Conservation (phyloP, 2,113 vertebrate genomes). For the Budorcas taxicolor region DNA sequence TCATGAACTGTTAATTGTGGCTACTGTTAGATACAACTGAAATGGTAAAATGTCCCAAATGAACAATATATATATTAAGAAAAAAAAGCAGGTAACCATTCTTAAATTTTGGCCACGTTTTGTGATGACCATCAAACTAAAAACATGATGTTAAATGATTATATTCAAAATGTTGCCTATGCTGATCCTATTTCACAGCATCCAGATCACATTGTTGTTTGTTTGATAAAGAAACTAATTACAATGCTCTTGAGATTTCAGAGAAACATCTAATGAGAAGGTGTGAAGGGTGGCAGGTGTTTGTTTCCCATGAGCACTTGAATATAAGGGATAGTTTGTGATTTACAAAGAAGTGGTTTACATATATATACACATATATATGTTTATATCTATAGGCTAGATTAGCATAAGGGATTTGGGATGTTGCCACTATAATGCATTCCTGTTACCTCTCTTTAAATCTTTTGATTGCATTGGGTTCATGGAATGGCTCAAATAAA, state of each 20-base stretch:
- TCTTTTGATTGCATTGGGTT: neutral
- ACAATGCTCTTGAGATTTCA: constrained; percentile 60
- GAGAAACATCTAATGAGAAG: constrained; percentile 58
- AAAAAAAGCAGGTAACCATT: neutral
- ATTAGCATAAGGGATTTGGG: neutral
- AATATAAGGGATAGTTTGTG: neutral
- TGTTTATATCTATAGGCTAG: neutral
- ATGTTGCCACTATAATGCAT: neutral
- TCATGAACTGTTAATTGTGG: constrained; percentile 31
- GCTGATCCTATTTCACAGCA: constrained; percentile 42
- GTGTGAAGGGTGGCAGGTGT: constrained; percentile 36
- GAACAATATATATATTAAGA: neutral
- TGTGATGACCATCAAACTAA: neutral
- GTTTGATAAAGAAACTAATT: constrained; percentile 68
- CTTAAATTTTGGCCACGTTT: neutral
- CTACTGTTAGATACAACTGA: constrained; percentile 27
- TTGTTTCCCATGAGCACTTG: constrained; percentile 42
- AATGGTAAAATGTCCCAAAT: constrained; percentile 19
- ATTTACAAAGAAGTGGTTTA: constrained; percentile 30
- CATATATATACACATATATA: neutral
- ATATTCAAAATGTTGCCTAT: constrained; percentile 35
- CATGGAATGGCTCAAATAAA: neutral
- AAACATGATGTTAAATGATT: neutral
- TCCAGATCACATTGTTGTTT: constrained; percentile 58
- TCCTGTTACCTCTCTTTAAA: neutral